A percentile compares a stretch with the other conserved stretches of the same genome.
Evolutionary conservation across 2,113 vertebrate genomes (phyloP).

Genomic region (Neodon shergylaensis): DNA sequence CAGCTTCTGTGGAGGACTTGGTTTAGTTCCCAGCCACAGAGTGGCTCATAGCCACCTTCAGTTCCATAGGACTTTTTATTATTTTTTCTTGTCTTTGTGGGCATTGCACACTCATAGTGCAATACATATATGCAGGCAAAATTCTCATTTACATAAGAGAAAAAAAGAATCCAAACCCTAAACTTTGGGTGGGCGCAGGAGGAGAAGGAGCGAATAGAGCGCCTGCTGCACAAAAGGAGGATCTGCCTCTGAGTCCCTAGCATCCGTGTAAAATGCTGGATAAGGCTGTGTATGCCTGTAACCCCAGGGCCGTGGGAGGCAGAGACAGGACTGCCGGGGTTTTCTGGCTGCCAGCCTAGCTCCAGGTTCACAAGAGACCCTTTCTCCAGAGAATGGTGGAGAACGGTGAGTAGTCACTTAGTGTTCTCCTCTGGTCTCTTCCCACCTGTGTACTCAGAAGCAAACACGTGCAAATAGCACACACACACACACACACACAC

Average conservation of each 20-base stretch:
- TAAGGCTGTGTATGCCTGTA: neutral
- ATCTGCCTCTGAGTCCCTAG: too few species aligned
- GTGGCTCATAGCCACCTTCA: neutral
- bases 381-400: neutral
- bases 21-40: neutral
- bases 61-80: neutral
- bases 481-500: too few species aligned
- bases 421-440: neutral
- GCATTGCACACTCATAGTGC: neutral
- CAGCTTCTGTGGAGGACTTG: neutral
- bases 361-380: neutral
- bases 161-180: neutral
- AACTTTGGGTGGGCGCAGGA: neutral
- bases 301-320: too few species aligned
- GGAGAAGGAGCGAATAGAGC: neutral
- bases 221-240: too few species aligned
- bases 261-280: neutral
- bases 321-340: neutral
- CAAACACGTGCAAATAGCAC: neutral
- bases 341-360: neutral
- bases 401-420: too few species aligned
- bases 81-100: neutral
- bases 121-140: neutral
- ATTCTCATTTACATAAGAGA: neutral
- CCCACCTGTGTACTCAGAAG: neutral